Evolutionary conservation across 2,888 invertebrate species (phyloP).

Genomic region (Carabus problematicus): DNA sequence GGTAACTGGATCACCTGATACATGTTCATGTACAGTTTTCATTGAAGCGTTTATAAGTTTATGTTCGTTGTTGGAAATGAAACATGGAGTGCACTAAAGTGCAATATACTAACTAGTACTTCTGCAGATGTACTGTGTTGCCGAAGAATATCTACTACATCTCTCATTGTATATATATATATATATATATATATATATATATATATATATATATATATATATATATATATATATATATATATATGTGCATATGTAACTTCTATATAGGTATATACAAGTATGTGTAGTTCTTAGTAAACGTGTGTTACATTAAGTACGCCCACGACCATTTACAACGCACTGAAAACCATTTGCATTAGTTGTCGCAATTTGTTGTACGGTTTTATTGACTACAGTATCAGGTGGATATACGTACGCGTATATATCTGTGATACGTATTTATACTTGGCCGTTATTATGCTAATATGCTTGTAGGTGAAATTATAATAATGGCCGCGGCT

Average conservation of each 20-base stretch:
- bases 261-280: too few relatives aligned
- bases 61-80: background rate
- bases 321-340: constrained; percentile 23
- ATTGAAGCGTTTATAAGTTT: too few relatives aligned
- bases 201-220: too few relatives aligned
- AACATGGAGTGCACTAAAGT: constrained; percentile 6
- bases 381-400: constrained; percentile 38
- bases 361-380: constrained; percentile 38
- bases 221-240: too few relatives aligned
- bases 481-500: constrained; percentile 34
- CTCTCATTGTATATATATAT: too few relatives aligned
- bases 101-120: constrained; percentile 4
- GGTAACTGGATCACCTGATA: too few relatives aligned
- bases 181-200: too few relatives aligned
- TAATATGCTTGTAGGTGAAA: constrained; percentile 39
- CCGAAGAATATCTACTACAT: too few relatives aligned
- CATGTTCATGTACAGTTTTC: too few relatives aligned
- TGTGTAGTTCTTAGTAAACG: constrained; percentile 1
- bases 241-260: too few relatives aligned
- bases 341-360: constrained; percentile 34
- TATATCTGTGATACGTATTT: constrained; percentile 32
- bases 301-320: constrained; percentile 28
- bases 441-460: constrained; percentile 36
- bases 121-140: constrained; percentile 2
- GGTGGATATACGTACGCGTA: constrained; percentile 27